Conservation (phyloP, 2,113 vertebrate species). For the Lampris incognitus region DNA sequence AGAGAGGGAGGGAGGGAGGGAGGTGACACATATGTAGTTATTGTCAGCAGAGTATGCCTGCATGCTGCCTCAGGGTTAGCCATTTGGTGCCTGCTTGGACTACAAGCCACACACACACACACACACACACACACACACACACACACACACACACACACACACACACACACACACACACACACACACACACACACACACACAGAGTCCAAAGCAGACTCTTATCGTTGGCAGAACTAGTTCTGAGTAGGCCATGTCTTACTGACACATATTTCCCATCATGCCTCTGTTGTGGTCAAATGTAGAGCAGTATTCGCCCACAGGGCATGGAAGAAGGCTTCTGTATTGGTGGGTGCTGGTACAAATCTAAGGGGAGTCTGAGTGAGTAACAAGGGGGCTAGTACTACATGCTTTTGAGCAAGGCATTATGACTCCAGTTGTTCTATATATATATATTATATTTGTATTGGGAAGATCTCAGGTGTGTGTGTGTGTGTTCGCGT, state of each 20-base stretch:
- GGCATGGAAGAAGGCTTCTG: not conserved
- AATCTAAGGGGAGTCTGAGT: slow-evolving; percentile 1
- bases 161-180: not conserved
- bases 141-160: not conserved
- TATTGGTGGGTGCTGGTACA: slow-evolving; percentile 34
- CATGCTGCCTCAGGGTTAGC: slow-evolving; percentile 56
- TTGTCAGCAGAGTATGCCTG: slow-evolving; percentile 24
- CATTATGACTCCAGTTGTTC: too few species aligned
- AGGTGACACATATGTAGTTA: slow-evolving; percentile 37
- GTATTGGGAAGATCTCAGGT: too few species aligned
- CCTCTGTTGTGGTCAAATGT: slow-evolving; percentile 39
- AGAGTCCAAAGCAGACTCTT: not conserved
- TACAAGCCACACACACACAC: not conserved
- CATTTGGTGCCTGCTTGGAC: slow-evolving; percentile 63
- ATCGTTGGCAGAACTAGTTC: slow-evolving; percentile 25
- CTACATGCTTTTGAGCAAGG: too few species aligned
- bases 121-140: too few species aligned
- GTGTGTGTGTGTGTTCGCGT: too few species aligned
- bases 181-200: not conserved
- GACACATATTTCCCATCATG: slow-evolving; percentile 19
- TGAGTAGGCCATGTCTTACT: slow-evolving; percentile 1
- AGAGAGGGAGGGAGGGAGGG: not conserved
- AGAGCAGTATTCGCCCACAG: slow-evolving; percentile 56
- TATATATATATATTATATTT: too few species aligned
- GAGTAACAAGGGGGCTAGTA: too few species aligned